These are phyloP conservation scores for Lerema accius DNA, from an alignment of 1,140 invertebrate species.

Conservation along the genomic window DNA sequence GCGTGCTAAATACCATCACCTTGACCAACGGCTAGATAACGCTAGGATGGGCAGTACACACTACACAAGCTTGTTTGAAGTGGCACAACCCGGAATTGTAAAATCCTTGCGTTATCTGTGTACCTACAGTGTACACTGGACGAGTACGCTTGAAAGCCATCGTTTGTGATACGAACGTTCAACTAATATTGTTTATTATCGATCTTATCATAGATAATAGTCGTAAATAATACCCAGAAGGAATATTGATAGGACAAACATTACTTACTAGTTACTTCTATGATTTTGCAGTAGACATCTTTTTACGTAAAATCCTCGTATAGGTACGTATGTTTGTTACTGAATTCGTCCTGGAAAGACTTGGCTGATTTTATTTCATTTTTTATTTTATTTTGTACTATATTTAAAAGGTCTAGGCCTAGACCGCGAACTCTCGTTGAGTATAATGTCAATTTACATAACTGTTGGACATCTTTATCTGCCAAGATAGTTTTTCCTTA, in stretches of 20 bases:
- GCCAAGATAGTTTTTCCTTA: no score
- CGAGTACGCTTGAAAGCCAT: constrained; percentile 44
- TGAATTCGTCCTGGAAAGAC: no score
- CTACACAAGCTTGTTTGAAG: constrained; percentile 27
- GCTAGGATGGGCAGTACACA: constrained; percentile 13
- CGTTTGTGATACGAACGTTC: constrained; percentile 43
- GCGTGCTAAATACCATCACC: constrained; percentile 14
- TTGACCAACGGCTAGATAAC: constrained; percentile 26
- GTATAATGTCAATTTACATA: no score
- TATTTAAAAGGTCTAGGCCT: no score
- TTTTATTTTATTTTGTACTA: no score
- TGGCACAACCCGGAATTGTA: constrained; percentile 43
- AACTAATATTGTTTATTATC: constrained; percentile 33
- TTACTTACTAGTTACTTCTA: no score
- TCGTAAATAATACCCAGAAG: constrained; percentile 32
- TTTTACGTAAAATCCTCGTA: no score
- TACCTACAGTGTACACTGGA: constrained; percentile 40
- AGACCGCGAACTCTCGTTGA: no score
- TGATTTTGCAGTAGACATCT: no score
- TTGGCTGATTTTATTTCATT: no score
- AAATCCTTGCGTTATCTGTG: constrained; percentile 47
- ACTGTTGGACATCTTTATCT: no score
- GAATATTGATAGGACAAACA: constrained; percentile 8
- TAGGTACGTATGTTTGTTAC: no score
- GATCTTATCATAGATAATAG: constrained; percentile 53